Evolutionary conservation across 2,797 vertebrate species (phyloP).

Genomic region (Acanthopagrus latus): DNA sequence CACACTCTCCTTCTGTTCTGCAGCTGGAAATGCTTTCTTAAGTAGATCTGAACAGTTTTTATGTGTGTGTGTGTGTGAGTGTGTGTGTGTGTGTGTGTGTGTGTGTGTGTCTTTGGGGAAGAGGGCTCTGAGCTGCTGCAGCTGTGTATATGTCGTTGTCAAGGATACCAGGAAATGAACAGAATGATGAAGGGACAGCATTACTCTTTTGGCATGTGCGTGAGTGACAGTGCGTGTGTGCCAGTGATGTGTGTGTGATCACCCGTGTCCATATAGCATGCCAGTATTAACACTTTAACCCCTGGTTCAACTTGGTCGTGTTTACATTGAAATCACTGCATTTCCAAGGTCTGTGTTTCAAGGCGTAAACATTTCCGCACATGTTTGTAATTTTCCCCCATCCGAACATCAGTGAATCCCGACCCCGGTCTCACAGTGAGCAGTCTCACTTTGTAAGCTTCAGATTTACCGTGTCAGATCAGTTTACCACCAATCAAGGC

Average conservation of each 20-base stretch:
- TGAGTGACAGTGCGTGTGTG: constrained; percentile 10
- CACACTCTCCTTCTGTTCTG: constrained; percentile 60
- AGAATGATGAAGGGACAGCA: constrained; percentile 53
- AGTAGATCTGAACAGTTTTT: constrained; percentile 43
- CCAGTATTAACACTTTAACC: constrained; percentile 54
- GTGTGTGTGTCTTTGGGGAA: constrained; percentile 53
- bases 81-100: constrained; percentile 30
- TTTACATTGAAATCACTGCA: constrained; percentile 50
- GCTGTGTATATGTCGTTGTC: constrained; percentile 84
- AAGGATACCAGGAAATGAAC: constrained; percentile 82
- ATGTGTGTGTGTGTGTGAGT: constrained; percentile 33
- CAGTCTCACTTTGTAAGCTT: constrained; percentile 26
- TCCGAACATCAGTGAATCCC: constrained; percentile 2
- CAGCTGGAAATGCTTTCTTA: constrained; percentile 78
- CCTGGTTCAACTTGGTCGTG: constrained; percentile 42
- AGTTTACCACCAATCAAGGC: constrained; percentile 50
- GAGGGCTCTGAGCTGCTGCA: constrained; percentile 73
- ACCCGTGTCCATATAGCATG: constrained; percentile 6
- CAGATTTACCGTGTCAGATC: constrained; percentile 42
- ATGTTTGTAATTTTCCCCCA: constrained; percentile 47
- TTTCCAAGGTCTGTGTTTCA: constrained; percentile 48
- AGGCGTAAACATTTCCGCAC: constrained; percentile 57
- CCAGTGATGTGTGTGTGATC: constrained; percentile 23
- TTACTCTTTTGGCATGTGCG: constrained; percentile 31
- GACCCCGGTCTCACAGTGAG: constrained; percentile 6